Conservation (phyloP, 2,113 vertebrate species). For the Podarcis muralis region DNA sequence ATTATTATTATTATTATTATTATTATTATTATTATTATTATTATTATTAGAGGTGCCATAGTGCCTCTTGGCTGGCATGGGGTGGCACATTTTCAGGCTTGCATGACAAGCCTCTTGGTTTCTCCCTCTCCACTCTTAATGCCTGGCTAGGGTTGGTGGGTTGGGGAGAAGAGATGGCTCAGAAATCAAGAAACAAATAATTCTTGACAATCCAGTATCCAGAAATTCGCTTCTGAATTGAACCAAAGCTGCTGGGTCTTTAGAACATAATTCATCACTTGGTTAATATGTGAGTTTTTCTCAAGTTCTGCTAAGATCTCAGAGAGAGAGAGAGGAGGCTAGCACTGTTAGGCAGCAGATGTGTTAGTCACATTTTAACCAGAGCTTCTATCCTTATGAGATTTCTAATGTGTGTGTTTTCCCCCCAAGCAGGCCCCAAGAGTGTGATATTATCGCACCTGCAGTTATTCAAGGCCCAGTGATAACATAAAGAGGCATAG, state of each 20-base stretch:
- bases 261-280: not conserved
- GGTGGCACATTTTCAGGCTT: not conserved
- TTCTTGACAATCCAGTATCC: not conserved
- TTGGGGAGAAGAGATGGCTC: not conserved
- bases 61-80: not conserved
- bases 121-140: not conserved
- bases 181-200: not conserved
- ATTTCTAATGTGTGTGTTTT: not conserved
- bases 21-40: too few relatives aligned
- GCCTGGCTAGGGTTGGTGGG: too few relatives aligned
- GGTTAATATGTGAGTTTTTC: not conserved
- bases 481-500: not conserved
- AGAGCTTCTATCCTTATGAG: slow-evolving; percentile 14
- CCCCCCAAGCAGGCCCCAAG: not conserved
- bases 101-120: not conserved
- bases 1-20: too few relatives aligned
- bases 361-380: slow-evolving; percentile 33
- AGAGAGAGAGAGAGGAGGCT: slow-evolving; percentile 35
- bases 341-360: not conserved
- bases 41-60: not conserved
- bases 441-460: not conserved
- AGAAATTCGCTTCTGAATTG: not conserved
- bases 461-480: slow-evolving; percentile 1
- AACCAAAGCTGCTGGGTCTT: not conserved
- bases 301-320: slow-evolving; percentile 25